These are phyloP conservation scores for Drosophila tanythrix DNA, from an alignment of 2,888 invertebrate genomes.

Conservation along the genomic window DNA sequence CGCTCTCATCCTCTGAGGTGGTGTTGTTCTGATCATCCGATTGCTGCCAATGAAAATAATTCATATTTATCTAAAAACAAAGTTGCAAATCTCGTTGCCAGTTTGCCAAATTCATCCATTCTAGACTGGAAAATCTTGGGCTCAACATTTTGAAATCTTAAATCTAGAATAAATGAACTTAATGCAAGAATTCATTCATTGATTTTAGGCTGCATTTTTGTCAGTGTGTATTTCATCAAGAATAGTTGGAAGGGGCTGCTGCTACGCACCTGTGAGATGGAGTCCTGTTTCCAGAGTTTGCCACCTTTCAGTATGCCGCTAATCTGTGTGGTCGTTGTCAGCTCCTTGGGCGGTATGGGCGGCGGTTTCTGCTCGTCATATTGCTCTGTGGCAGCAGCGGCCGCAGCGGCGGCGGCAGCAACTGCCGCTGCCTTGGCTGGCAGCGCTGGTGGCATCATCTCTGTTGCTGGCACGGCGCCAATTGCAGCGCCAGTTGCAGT, in stretches of 20 bases:
- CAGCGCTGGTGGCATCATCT: conserved; percentile 60
- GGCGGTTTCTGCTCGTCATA: conserved; percentile 78
- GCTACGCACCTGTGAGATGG: conserved; percentile 86
- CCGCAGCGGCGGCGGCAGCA: conserved; percentile 44
- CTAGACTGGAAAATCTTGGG: background rate
- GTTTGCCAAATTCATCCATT: background rate
- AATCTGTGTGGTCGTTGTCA: conserved; percentile 87
- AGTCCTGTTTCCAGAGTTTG: conserved; percentile 89
- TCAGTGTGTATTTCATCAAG: background rate
- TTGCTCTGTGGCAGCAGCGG: conserved; percentile 44
- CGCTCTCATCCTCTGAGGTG: conserved; percentile 86
- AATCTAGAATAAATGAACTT: background rate
- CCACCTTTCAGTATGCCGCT: conserved; percentile 92
- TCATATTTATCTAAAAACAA: background rate
- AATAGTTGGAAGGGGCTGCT: background rate
- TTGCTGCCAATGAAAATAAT: conserved; percentile 50
- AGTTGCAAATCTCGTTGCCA: background rate
- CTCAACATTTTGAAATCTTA: background rate
- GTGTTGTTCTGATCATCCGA: conserved; percentile 84
- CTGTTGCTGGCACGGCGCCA: conserved; percentile 24
- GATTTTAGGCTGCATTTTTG: background rate
- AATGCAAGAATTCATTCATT: no score
- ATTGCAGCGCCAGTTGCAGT: conserved; percentile 29
- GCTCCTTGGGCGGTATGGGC: conserved; percentile 84
- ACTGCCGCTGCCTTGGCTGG: conserved; percentile 62